A percentile compares a stretch with the other conserved stretches of the same genome.
phyloP scores from a whole-genome alignment of 2,113 vertebrate genomes.

The Craseonycteris thonglongyai region DNA sequence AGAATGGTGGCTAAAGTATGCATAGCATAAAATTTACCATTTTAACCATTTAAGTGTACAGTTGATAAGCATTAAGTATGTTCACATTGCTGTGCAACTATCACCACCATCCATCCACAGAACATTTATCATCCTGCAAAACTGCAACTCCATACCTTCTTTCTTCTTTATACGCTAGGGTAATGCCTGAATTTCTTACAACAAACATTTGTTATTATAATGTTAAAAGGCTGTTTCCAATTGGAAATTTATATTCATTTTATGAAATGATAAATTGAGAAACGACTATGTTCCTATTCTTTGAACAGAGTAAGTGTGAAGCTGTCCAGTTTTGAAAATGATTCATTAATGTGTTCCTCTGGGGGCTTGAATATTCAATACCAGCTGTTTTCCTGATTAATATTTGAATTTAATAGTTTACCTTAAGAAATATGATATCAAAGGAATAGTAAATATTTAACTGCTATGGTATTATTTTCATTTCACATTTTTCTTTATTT shows the following conservation, averaged over 20 bases:
- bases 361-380: constrained; percentile 64
- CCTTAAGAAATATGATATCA: constrained; percentile 33
- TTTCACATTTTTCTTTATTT: not conserved
- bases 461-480: constrained; percentile 37
- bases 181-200: constrained; percentile 40
- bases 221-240: constrained; percentile 47
- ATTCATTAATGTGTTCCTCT: constrained; percentile 58
- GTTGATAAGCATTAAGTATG: not conserved
- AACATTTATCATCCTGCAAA: constrained; percentile 16
- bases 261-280: constrained; percentile 47
- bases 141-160: not conserved
- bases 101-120: not conserved
- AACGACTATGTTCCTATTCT: constrained; percentile 61
- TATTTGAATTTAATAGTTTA: constrained; percentile 57
- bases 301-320: constrained; percentile 45
- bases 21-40: not conserved
- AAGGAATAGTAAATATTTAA: constrained; percentile 66
- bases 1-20: not conserved
- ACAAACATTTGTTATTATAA: constrained; percentile 41
- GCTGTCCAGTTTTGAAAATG: constrained; percentile 50
- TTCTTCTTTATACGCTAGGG: not conserved
- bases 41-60: not conserved
- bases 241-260: constrained; percentile 59
- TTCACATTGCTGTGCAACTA: not conserved
- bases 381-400: constrained; percentile 63